Conservation (phyloP, 2,113 vertebrate genomes). For the Physeter macrocephalus region DNA sequence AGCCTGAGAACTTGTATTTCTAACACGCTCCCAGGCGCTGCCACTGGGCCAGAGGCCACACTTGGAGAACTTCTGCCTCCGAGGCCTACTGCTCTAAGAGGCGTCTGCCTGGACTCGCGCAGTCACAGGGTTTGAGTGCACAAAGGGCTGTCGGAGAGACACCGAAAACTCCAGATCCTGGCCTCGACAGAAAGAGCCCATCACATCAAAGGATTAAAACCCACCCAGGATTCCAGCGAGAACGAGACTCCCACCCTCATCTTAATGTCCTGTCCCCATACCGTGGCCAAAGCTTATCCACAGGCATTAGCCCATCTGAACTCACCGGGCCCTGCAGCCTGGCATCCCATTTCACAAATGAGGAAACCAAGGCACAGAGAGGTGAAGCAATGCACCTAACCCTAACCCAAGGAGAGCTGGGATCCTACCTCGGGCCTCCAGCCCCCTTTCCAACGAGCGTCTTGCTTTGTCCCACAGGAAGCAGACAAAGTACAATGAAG, state of each 20-base stretch:
- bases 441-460: background rate
- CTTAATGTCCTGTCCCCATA: background rate
- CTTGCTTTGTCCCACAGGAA: background rate
- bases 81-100: background rate
- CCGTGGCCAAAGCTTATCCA: background rate
- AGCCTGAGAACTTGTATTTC: background rate
- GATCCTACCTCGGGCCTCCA: background rate
- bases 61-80: background rate
- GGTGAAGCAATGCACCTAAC: background rate
- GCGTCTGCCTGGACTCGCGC: background rate
- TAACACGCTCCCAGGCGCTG: background rate
- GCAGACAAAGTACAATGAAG: background rate
- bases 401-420: background rate
- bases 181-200: background rate
- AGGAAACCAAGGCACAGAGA: background rate
- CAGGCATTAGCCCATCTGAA: background rate
- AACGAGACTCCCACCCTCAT: background rate
- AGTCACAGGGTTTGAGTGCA: background rate
- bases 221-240: background rate
- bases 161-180: background rate
- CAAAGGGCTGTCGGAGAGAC: background rate
- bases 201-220: background rate
- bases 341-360: background rate
- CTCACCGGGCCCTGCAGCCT: background rate
- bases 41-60: background rate